Evolutionary conservation across 2,888 invertebrate genomes (phyloP).

Genomic region (Myopa testacea): DNA sequence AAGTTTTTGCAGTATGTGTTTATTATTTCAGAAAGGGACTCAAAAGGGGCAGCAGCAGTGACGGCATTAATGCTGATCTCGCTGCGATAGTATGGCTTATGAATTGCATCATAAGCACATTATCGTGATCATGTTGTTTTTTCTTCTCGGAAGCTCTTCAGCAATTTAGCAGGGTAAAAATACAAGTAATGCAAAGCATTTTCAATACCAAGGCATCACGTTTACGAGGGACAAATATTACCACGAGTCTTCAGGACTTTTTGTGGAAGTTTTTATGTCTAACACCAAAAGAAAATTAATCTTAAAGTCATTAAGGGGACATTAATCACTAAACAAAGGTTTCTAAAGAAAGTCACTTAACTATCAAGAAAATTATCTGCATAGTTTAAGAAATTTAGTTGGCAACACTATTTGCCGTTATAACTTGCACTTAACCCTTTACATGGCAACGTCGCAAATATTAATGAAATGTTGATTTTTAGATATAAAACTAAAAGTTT

Average conservation of each 20-base stretch:
- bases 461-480: no score
- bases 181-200: conserved; percentile 20
- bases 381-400: no score
- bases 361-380: no score
- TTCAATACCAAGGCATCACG: conserved; percentile 9
- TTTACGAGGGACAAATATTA: neutral
- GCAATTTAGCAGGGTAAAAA: neutral
- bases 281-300: neutral
- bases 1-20: neutral
- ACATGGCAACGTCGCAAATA: no score
- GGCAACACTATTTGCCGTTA: no score
- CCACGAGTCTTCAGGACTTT: conserved; percentile 11
- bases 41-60: neutral
- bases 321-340: conserved; percentile 18
- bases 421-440: no score
- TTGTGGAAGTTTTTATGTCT: neutral
- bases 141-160: conserved; percentile 1
- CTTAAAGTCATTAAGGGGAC: conserved; percentile 25
- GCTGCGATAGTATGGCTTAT: neutral
- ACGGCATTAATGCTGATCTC: conserved; percentile 6
- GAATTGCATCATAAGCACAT: conserved; percentile 13
- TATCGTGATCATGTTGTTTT: neutral
- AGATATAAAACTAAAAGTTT: no score
- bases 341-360: neutral
- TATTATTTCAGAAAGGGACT: neutral